phyloP scores from a whole-genome alignment of 2,888 invertebrate genomes.

The Molanna angustata region DNA sequence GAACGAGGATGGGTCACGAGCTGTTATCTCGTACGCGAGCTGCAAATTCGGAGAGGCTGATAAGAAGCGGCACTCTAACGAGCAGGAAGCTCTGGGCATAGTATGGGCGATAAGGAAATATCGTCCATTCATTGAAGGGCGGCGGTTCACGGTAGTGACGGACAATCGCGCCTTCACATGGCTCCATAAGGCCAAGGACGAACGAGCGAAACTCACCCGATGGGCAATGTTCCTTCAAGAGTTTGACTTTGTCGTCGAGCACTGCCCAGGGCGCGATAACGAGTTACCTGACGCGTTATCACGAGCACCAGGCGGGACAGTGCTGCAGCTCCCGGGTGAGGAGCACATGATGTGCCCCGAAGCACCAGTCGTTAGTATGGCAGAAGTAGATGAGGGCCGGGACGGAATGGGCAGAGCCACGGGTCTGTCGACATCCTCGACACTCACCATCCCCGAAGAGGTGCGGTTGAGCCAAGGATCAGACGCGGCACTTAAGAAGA shows the following conservation, averaged over 20 bases:
- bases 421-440: too few species aligned
- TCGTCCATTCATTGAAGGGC: constrained; percentile 32
- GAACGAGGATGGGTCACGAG: not conserved
- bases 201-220: constrained; percentile 13
- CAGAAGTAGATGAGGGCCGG: too few species aligned
- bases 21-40: constrained; percentile 3
- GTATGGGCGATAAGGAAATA: constrained; percentile 34
- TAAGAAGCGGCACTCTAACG: constrained; percentile 33
- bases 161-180: constrained; percentile 25
- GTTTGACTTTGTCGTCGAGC: constrained; percentile 3
- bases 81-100: constrained; percentile 34
- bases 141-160: constrained; percentile 31
- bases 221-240: constrained; percentile 6
- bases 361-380: too few species aligned
- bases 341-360: too few species aligned
- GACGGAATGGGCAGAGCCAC: too few species aligned
- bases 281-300: constrained; percentile 5
- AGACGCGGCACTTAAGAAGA: too few species aligned
- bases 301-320: not conserved
- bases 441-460: not conserved
- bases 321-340: too few species aligned
- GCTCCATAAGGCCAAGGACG: constrained; percentile 4
- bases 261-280: constrained; percentile 4
- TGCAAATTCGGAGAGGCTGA: not conserved
- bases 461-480: too few species aligned